Evolutionary conservation across 2,113 vertebrate genomes (phyloP), one percentile per base, ranked within the genome.

Genomic region (Xyliphius kryptos): DNA sequence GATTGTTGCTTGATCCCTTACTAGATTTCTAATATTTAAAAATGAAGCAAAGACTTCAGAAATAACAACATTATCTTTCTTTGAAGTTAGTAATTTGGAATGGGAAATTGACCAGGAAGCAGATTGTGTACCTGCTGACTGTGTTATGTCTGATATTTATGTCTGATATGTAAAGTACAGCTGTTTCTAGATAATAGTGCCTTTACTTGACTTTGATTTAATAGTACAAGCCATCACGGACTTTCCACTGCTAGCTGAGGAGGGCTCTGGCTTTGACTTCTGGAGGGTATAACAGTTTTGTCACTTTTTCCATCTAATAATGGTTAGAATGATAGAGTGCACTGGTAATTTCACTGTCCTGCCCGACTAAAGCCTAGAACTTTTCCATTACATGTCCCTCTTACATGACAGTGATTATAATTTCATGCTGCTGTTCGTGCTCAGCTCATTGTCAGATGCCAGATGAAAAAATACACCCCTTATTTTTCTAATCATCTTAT

Each of bases 291-390:
- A 37, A 15, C 32, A 56, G 13, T 40, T 66, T 43, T 67, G 46
- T 78, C 66, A 71, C 38, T 74, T 73, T 83, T 80, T 80, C 77
- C 68, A 12, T 58, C 49, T 36, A 52, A 51, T 62, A 41, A 44
- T 32, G n/a, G n/a, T n/a, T n/a, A n/a, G n/a, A n/a, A n/a, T n/a
- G n/a, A n/a, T n/a, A n/a, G n/a, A n/a, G 26, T 32, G 26, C 26
- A 5, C 26, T 32, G 26, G 26, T 32, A 32, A 32, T 32, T 32
- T 32, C 2, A 32, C 26, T 32, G 26, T 32, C 26, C 26, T 32
- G 26, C 26, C 26, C 7, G 26, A 3, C 26, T 32, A 32, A 32
- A n/a, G n/a, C n/a, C n/a, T n/a, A n/a, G 26, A 32, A 32, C 26
- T 32, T 32, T 32, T 32, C 26, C 26, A 32, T 3, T 26, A 26